Conservation (phyloP, 2,113 vertebrate genomes). For the Pituophis catenifer region DNA sequence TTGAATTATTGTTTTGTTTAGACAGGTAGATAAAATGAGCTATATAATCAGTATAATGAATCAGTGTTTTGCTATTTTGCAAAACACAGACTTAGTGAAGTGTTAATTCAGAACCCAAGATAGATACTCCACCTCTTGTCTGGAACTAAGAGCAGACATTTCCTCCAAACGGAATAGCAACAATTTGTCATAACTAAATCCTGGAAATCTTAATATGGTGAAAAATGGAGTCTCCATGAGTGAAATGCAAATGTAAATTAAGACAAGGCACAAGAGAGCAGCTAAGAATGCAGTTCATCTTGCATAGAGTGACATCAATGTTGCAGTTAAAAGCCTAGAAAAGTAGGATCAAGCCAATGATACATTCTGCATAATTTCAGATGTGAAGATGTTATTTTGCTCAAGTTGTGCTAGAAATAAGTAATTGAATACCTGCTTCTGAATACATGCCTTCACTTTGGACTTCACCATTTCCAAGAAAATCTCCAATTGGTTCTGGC, state of each 20-base stretch:
- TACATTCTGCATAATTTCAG: neutral
- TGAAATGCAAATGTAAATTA: neutral
- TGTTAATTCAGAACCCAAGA: neutral
- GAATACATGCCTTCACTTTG: conserved; percentile 61
- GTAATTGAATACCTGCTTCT: conserved; percentile 68
- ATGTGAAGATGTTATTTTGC: neutral
- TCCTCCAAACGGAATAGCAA: neutral
- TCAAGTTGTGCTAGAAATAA: neutral
- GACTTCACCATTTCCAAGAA: conserved; percentile 35
- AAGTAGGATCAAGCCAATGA: neutral
- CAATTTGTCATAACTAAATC: neutral
- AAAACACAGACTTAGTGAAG: neutral
- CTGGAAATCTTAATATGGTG: neutral
- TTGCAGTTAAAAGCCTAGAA: neutral
- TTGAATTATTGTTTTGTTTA: neutral
- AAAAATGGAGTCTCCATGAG: neutral
- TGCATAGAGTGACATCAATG: neutral
- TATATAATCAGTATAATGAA: neutral
- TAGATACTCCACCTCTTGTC: neutral
- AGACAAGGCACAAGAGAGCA: neutral
- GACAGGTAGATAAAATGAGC: neutral
- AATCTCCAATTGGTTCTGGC: conserved; percentile 59
- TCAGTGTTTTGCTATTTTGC: neutral
- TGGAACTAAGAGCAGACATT: neutral
- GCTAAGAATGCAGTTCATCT: neutral